phyloP scores from a whole-genome alignment of 2,113 vertebrate species.

The Sphaerodactylus townsendi region DNA sequence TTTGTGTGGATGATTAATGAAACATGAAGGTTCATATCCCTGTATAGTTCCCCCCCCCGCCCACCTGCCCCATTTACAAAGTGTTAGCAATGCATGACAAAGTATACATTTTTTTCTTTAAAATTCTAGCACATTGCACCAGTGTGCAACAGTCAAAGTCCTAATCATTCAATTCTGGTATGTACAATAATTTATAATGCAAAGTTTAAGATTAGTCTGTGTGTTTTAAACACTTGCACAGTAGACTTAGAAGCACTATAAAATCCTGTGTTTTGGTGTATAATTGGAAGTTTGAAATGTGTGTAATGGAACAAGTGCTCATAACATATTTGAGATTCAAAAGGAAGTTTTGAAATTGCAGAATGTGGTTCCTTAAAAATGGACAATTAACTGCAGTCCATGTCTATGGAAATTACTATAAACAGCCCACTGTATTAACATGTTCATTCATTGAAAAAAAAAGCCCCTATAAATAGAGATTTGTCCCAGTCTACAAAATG shows the following conservation, averaged over 20 bases:
- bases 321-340: constrained; percentile 17
- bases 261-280: constrained; percentile 28
- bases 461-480: constrained; percentile 53
- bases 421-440: constrained; percentile 66
- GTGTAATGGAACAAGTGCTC: not conserved
- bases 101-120: not conserved
- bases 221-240: not conserved
- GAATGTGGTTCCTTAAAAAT: constrained; percentile 35
- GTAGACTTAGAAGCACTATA: constrained; percentile 25
- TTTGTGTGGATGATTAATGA: not conserved
- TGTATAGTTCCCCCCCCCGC: too few species aligned
- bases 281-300: constrained; percentile 8
- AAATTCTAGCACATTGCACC: rapidly evolving
- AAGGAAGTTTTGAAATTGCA: constrained; percentile 44
- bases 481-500: constrained; percentile 58
- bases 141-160: not conserved
- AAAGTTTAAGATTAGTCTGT: rapidly evolving
- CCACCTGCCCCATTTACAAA: not conserved
- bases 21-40: not conserved
- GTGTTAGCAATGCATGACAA: not conserved
- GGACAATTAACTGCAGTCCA: constrained; percentile 45
- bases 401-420: constrained; percentile 57
- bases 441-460: constrained; percentile 51
- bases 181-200: not conserved
- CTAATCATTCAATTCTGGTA: rapidly evolving